Evolutionary conservation across 2,113 vertebrate species (phyloP).

Genomic region (Poeciliopsis turrubarensis): DNA sequence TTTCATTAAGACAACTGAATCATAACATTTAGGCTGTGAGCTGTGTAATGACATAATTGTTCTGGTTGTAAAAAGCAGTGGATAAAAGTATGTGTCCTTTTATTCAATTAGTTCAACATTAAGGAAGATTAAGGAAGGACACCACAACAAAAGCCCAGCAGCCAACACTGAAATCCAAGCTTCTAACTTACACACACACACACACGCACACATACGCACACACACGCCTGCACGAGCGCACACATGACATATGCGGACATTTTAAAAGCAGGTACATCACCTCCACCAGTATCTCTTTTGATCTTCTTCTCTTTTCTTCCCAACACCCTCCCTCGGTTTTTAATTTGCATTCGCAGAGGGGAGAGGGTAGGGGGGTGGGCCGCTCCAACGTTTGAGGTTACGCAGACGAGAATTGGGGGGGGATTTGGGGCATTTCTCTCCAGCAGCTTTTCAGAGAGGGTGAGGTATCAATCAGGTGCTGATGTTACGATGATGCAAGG

Average conservation of each 20-base stretch:
- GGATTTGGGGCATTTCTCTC: constrained; percentile 59
- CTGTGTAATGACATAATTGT: neutral
- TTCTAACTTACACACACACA: neutral
- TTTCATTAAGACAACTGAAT: neutral
- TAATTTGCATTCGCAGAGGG: constrained; percentile 63
- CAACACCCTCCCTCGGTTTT: constrained; percentile 34
- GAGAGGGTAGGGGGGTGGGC: neutral
- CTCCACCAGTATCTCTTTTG: constrained; percentile 46
- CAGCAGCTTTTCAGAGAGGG: constrained; percentile 57
- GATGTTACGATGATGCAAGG: constrained; percentile 77
- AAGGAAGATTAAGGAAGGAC: neutral
- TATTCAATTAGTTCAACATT: neutral
- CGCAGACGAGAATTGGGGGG: constrained; percentile 58
- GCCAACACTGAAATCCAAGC: constrained; percentile 1
- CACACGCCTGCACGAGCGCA: neutral
- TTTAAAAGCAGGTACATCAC: constrained; percentile 54
- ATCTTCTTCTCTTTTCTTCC: constrained; percentile 52
- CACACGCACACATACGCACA: too few species aligned
- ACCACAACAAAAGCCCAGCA: neutral
- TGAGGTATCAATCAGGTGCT: constrained; percentile 74
- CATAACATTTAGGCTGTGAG: neutral
- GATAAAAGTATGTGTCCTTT: neutral
- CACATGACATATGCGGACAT: constrained; percentile 20
- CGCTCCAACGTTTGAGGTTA: constrained; percentile 50
- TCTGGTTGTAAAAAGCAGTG: neutral